Evolutionary conservation across 2,113 vertebrate genomes (phyloP).

Genomic region (Numenius arquata): DNA sequence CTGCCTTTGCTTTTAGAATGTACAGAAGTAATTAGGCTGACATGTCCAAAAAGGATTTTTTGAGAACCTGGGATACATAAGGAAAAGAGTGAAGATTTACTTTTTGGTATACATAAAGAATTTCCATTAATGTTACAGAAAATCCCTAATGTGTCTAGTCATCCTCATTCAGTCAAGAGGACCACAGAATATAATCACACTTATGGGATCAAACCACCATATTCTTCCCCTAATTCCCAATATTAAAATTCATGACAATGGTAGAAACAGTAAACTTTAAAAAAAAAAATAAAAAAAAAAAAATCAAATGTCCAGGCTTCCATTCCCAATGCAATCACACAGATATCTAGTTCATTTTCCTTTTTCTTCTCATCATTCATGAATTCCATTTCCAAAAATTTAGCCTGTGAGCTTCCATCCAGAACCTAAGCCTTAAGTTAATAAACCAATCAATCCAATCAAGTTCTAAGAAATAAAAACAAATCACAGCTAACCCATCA

Average conservation of each 20-base stretch:
- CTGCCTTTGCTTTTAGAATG: not conserved
- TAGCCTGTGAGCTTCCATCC: not conserved
- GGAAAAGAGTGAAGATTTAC: not conserved
- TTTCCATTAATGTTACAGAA: not conserved
- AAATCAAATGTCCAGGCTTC: not conserved
- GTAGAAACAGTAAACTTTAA: not conserved
- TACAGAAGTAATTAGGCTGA: not conserved
- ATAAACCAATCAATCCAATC: not conserved
- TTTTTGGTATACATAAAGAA: rapidly evolving
- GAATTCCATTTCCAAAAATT: not conserved
- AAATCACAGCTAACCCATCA: not conserved
- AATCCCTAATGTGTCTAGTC: not conserved
- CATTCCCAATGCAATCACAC: not conserved
- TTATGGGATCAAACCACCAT: not conserved
- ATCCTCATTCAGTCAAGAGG: not conserved
- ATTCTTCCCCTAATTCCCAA: not conserved
- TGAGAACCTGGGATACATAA: not conserved
- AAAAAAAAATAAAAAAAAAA: not conserved
- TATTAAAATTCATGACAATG: not conserved
- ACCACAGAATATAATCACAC: not conserved
- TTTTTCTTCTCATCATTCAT: not conserved
- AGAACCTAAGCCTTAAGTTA: not conserved
- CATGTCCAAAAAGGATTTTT: not conserved
- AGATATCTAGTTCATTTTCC: not conserved
- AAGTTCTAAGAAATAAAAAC: not conserved